phyloP scores from a whole-genome alignment of 2,797 vertebrate species.

The Simalia tracyae region DNA sequence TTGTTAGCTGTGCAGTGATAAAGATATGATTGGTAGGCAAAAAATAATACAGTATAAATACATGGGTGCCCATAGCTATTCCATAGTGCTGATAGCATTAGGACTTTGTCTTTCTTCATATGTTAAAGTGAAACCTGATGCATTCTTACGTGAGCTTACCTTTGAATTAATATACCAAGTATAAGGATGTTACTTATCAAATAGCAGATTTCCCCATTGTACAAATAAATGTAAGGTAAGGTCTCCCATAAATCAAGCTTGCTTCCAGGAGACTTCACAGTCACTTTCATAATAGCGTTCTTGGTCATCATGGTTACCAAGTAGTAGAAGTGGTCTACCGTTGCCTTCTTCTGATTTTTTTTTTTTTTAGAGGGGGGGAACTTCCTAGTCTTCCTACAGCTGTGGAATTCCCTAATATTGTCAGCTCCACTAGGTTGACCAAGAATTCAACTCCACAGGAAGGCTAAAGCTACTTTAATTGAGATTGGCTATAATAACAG shows the following conservation, averaged over 20 bases:
- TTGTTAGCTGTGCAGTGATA: too few species aligned
- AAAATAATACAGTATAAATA: too few species aligned
- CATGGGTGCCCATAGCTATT: background rate
- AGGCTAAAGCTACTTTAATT: too few species aligned
- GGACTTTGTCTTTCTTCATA: background rate
- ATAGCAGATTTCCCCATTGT: constrained; percentile 50
- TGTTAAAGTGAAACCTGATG: background rate
- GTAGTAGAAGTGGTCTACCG: background rate
- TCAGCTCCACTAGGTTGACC: too few species aligned
- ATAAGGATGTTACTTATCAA: constrained; percentile 5
- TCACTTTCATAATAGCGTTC: background rate
- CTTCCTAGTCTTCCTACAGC: background rate
- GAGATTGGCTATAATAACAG: too few species aligned
- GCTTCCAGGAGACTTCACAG: too few species aligned
- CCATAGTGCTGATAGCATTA: background rate
- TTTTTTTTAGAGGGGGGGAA: too few species aligned
- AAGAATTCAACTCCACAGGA: too few species aligned
- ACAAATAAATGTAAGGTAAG: constrained; percentile 5
- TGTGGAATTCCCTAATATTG: background rate
- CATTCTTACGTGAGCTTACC: background rate
- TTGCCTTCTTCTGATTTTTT: background rate
- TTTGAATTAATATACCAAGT: background rate
- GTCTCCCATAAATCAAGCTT: too few species aligned
- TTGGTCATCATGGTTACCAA: background rate
- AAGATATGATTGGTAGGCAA: too few species aligned